Evolutionary conservation across 2,797 vertebrate genomes (phyloP).

Genomic region (Halcyon leucocephala): DNA sequence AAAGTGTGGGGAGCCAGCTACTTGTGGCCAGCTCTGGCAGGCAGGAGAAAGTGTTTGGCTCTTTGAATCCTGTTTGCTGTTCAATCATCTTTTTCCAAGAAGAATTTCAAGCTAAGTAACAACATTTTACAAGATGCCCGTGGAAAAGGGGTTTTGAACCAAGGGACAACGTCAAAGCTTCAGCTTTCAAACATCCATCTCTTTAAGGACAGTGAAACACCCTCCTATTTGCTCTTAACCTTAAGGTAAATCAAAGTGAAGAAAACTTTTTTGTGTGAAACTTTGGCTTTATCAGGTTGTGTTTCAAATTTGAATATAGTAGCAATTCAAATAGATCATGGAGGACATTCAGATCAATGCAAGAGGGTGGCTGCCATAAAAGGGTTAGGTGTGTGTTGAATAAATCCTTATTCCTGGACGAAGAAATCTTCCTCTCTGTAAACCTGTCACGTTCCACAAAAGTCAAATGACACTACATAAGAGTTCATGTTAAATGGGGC

Average conservation of each 20-base stretch:
- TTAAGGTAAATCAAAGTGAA: not conserved
- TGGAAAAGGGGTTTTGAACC: not conserved
- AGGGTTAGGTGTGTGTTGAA: not conserved
- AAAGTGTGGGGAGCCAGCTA: not conserved
- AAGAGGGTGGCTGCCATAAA: not conserved
- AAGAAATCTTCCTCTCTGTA: not conserved
- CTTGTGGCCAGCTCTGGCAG: not conserved
- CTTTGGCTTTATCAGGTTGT: not conserved
- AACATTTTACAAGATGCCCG: not conserved
- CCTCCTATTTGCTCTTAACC: not conserved
- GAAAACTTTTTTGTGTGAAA: not conserved
- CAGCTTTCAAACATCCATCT: not conserved
- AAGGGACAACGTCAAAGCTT: not conserved
- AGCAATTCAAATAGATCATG: not conserved
- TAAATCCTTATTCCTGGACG: not conserved
- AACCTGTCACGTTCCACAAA: not conserved
- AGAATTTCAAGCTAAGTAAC: not conserved
- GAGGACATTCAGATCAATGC: not conserved
- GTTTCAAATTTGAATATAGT: not conserved
- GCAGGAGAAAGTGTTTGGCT: not conserved
- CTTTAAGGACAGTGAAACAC: not conserved
- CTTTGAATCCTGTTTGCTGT: not conserved
- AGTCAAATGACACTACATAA: not conserved
- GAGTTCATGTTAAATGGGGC: not conserved
- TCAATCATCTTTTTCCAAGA: not conserved